Evolutionary conservation across 1,140 invertebrate genomes (phyloP), one percentile per base, ranked within the genome.

Genomic region (Palaemon carinicauda): DNA sequence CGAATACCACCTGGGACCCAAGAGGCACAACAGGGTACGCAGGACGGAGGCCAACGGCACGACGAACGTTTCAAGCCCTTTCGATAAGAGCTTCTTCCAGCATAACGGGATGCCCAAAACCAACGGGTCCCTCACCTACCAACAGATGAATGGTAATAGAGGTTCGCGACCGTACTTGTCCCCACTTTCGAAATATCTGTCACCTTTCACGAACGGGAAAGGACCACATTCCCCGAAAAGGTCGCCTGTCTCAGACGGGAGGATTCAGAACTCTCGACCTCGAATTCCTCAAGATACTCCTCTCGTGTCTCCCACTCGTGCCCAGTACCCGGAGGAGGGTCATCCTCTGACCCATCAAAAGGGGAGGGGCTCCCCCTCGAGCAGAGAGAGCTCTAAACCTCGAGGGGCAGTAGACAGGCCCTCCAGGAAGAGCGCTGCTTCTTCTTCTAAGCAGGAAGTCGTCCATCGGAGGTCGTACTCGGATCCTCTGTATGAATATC

Each of bases 401-500:
- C 19, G 52, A 12, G 33, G 52, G 50, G 24, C 27, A 24, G 33
- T 33, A 27, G 33, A 60, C 54, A 17, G 27, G 56, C 17, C 77
- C 27, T 79, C 77, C 1, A 52, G 77, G 52, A 41, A 41, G 41
- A 41, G 41, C 41, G 0, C 41, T 9, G 41, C 41, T 41, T 41
- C 33, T 41, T 1, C 41, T 3, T 21, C 52, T 3, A 33, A 21
- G n/a, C 73, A 56, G 27, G 53, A 56, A 14, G 21, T 52, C 29
- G 74, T 52, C 41, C 80, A 82, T 73, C 51, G 86, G 24, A 29
- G 86, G 7, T 87, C 86, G 10, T 87, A 87, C 54, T 87, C 86
- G 14, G 86, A 87, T 73, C 86, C 86, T 3, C 51, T 87, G 4
- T 77, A 82, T 56, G 86, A 87, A 60, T 87, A 82, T 41, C 31